A percentile compares a stretch with the other conserved stretches of the same genome.
These are phyloP conservation scores for Mimumesa dahlbomi DNA, from an alignment of 2,888 invertebrate species.

Conservation along the genomic window DNA sequence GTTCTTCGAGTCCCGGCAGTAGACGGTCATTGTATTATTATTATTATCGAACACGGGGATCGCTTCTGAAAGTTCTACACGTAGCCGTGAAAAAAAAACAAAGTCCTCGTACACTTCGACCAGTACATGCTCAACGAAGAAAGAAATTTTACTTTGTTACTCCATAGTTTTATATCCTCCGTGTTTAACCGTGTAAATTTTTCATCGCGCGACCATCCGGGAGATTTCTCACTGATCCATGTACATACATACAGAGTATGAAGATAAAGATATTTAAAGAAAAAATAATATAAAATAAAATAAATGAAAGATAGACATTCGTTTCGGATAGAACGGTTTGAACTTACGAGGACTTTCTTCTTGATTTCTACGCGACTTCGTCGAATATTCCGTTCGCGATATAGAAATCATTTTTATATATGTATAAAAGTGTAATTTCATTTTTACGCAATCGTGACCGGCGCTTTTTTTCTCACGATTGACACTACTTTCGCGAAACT, in stretches of 20 bases:
- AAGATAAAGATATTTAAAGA: too few species aligned
- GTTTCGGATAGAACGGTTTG: constrained; percentile 12
- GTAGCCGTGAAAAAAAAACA: not conserved
- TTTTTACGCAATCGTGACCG: too few species aligned
- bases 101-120: constrained; percentile 39
- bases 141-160: constrained; percentile 47
- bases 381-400: not conserved
- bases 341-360: constrained; percentile 36
- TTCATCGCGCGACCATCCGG: not conserved
- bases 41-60: not conserved
- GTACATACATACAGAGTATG: constrained; percentile 1
- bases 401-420: not conserved
- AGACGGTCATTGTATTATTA: too few species aligned
- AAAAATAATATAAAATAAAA: too few species aligned
- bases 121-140: constrained; percentile 46
- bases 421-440: too few species aligned
- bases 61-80: not conserved
- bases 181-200: constrained; percentile 33
- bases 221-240: not conserved
- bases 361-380: not conserved
- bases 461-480: too few species aligned
- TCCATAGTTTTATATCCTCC: constrained; percentile 51
- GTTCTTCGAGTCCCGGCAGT: constrained; percentile 76
- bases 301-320: constrained; percentile 4
- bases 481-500: too few species aligned